Percentiles rank a stretch among this genome's conserved stretches.
phyloP scores from a whole-genome alignment of 2,888 invertebrate species.

The Mesorhabditis sp. region DNA sequence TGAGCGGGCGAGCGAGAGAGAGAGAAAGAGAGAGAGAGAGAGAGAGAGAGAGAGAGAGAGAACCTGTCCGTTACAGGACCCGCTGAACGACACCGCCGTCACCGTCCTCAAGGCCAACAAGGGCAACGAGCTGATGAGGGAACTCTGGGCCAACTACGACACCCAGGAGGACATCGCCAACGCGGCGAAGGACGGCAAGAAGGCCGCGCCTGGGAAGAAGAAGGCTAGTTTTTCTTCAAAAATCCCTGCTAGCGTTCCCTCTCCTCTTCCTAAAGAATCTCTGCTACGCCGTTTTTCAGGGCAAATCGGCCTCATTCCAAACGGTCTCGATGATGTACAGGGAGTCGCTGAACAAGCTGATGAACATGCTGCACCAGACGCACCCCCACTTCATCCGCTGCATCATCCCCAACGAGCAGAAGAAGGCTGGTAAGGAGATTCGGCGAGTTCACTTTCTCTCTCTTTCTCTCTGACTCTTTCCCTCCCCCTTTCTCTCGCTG shows the following conservation, averaged over 20 bases:
- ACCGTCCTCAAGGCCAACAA: conserved; percentile 55
- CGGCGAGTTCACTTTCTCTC: no score
- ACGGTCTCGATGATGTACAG: conserved; percentile 68
- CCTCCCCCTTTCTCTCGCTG: not conserved
- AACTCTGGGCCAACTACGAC: conserved; percentile 60
- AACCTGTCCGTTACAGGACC: conserved; percentile 57
- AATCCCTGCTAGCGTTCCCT: no score
- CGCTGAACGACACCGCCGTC: conserved; percentile 63
- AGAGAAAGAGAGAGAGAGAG: not conserved
- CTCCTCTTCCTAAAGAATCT: not conserved
- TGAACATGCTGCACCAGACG: conserved; percentile 87
- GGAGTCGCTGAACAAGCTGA: conserved; percentile 85
- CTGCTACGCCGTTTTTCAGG: conserved; percentile 32
- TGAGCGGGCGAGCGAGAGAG: not conserved
- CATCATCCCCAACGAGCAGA: conserved; percentile 86
- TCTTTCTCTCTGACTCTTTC: not conserved
- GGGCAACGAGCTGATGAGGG: conserved; percentile 76
- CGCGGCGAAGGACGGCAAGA: conserved; percentile 32
- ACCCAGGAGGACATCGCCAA: conserved; percentile 50
- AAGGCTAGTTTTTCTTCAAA: conserved; percentile 29
- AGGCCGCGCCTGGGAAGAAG: conserved; percentile 45
- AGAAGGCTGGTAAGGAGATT: conserved; percentile 58
- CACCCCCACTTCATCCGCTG: conserved; percentile 99
- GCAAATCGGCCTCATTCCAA: conserved; percentile 72
- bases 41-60: not conserved